Base-by-base conservation (phyloP, 1,140 invertebrate genomes). In the Drosophila sp. region DNA sequence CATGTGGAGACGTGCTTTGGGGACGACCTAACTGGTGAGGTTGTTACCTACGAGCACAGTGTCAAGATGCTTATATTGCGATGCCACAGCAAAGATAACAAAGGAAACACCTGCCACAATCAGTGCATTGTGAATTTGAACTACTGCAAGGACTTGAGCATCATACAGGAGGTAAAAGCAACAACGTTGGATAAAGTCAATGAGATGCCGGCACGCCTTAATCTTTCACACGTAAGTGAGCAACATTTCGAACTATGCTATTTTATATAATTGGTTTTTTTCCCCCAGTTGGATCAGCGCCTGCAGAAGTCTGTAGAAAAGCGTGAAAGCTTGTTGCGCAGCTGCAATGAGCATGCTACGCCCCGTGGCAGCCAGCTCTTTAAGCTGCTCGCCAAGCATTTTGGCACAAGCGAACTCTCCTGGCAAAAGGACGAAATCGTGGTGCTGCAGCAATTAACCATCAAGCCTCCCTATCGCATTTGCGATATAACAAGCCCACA, bases 1-100 rank as follows among this genome's bases (percentile, higher is more conserved):
- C 62, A 72, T 5, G 53, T 72, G 29, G 70, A 45, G 43, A 83
- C 76, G 27, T 83, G 80, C 32, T 83, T 83, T 53, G 72, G 59
- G 0, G 80, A 83, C 0, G 34, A 29, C 4, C 13, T 62, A 8
- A 65, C 29, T 7, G 80, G 80, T 8, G 76, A 83, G 40, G 80
- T 83, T 4, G 27, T 69, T 2, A 56, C 64, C 57, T 73, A 61
- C 29, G 71, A 73, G 38, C 57, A 54, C 14, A 50, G 41, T 13
- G 65, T 56, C 0, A 73, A 73, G 16, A 79, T 83, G 76, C 48
- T 83, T 0, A 72, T 83, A 14, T 5, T 83, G 7, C 63, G 57
- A 9, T 76, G 53, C 6, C 8, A 7, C 11, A 18, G 11, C 21
- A 54, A 53, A 16, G 54, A 72, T 5, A 21, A 6, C 13, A 29